Percentiles rank a stretch among this genome's conserved stretches.
These are phyloP conservation scores for Toxotes lorentzi DNA, from an alignment of 2,797 vertebrate genomes.

Conservation along the genomic window DNA sequence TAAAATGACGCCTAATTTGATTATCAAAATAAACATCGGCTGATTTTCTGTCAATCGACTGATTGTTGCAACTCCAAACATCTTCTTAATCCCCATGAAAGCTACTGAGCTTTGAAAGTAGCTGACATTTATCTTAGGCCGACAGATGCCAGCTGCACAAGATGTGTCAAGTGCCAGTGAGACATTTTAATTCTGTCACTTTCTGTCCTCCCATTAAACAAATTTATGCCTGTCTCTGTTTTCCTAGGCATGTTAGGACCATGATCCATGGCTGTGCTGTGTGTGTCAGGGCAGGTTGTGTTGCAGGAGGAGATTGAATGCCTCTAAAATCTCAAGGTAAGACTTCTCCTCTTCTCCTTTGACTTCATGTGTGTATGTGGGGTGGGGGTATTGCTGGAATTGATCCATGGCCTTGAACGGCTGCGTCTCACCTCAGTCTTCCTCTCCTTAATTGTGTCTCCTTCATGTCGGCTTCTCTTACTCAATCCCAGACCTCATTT, in stretches of 20 bases:
- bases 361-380: conserved; percentile 23
- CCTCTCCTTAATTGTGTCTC: conserved; percentile 19
- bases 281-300: conserved; percentile 63
- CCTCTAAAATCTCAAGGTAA: conserved; percentile 81
- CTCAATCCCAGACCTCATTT: background rate
- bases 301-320: conserved; percentile 80
- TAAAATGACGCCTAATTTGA: background rate
- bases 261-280: conserved; percentile 67
- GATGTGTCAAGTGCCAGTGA: background rate
- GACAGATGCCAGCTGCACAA: background rate
- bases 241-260: conserved; percentile 55
- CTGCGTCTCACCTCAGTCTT: conserved; percentile 9
- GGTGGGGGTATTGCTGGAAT: conserved; percentile 13
- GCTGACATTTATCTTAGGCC: background rate
- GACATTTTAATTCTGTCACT: conserved; percentile 26
- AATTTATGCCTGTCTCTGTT: conserved; percentile 24
- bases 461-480: background rate
- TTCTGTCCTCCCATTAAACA: conserved; percentile 17
- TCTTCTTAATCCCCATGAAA: conserved; percentile 1
- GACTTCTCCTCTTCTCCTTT: conserved; percentile 32
- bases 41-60: background rate
- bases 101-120: background rate
- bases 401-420: conserved; percentile 53
- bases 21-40: background rate
- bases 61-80: conserved; percentile 6